Conservation (phyloP, 2,113 vertebrate species). For the Corythornis madagascariensis region DNA sequence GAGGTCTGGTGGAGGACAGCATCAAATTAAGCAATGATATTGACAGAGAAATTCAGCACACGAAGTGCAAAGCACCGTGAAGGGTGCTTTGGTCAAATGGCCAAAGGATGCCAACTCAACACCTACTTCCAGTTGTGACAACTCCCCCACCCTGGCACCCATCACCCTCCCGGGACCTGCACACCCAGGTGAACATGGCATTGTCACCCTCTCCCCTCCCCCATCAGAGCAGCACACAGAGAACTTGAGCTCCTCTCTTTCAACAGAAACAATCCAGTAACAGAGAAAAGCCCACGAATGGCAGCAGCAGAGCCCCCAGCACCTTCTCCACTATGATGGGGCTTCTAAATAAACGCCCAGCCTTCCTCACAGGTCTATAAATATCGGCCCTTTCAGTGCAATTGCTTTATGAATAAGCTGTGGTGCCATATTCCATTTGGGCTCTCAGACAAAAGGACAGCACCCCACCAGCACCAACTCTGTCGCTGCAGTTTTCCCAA, state of each 20-base stretch:
- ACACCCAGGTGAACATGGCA: fast-evolving
- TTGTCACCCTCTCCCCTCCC: background rate
- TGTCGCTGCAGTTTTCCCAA: background rate
- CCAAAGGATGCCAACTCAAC: background rate
- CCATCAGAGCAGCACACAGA: background rate
- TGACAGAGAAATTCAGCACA: background rate
- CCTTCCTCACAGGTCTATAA: background rate
- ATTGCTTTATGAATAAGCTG: background rate
- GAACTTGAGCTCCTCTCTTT: background rate
- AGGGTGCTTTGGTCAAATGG: too few relatives aligned
- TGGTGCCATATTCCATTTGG: background rate
- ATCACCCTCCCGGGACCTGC: background rate
- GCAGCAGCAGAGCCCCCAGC: background rate
- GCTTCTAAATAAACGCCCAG: background rate
- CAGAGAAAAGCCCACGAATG: background rate
- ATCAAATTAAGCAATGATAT: background rate
- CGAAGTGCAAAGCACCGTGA: background rate
- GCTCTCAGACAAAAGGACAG: constrained; percentile 41
- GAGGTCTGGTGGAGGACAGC: background rate
- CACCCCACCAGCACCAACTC: constrained; percentile 8
- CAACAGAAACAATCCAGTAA: background rate
- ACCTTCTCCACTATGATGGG: fast-evolving
- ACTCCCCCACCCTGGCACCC: background rate
- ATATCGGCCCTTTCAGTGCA: background rate
- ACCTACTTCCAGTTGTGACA: background rate